Percentiles rank a stretch among this genome's conserved stretches.
Conservation (phyloP, 1,140 invertebrate species). For the Goniozus legneri region DNA sequence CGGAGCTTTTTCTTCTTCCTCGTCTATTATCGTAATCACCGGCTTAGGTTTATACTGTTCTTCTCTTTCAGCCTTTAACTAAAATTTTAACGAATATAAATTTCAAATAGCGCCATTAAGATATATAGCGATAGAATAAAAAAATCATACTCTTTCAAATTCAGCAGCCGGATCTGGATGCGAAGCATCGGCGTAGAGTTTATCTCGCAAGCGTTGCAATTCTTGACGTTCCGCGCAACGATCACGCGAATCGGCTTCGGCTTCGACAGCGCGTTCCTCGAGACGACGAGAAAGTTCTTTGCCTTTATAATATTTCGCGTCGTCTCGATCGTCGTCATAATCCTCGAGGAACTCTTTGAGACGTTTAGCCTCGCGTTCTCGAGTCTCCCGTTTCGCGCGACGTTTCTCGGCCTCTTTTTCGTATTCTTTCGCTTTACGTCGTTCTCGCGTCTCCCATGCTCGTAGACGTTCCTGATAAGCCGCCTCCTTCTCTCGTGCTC, state of each 20-base stretch:
- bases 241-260: constrained; percentile 86
- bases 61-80: constrained; percentile 72
- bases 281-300: constrained; percentile 85
- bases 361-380: constrained; percentile 85
- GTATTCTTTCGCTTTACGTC: constrained; percentile 89
- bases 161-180: constrained; percentile 76
- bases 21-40: constrained; percentile 60
- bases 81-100: too few relatives aligned
- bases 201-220: constrained; percentile 81
- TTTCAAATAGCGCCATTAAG: too few relatives aligned
- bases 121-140: too few relatives aligned
- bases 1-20: constrained; percentile 49
- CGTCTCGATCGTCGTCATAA: constrained; percentile 97
- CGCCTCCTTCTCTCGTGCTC: constrained; percentile 88
- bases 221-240: constrained; percentile 87
- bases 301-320: constrained; percentile 95
- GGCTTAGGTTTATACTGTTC: constrained; percentile 80
- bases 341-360: constrained; percentile 97
- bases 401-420: constrained; percentile 87
- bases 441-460: constrained; percentile 91
- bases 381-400: constrained; percentile 76
- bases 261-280: constrained; percentile 86
- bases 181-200: constrained; percentile 77
- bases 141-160: constrained; percentile 65
- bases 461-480: constrained; percentile 84